phyloP scores from a whole-genome alignment of 2,888 invertebrate species.

The Spisula subtruncata region DNA sequence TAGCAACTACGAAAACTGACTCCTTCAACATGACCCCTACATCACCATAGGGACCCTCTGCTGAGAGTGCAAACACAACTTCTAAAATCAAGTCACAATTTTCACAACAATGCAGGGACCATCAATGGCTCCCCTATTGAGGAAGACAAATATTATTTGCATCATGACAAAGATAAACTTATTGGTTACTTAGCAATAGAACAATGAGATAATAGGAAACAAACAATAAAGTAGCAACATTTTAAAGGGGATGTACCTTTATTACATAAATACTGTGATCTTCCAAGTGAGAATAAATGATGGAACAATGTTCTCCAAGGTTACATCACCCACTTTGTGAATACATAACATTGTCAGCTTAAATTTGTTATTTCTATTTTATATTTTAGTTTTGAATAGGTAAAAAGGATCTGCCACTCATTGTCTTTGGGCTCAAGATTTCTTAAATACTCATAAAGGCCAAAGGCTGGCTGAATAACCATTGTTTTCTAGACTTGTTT shows the following conservation, averaged over 20 bases:
- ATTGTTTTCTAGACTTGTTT: no score
- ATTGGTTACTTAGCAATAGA: background rate
- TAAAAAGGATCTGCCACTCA: no score
- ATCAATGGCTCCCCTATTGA: background rate
- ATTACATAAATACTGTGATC: no score
- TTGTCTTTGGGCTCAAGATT: no score
- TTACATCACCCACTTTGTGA: no score
- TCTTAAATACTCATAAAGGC: no score
- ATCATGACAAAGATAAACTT: background rate
- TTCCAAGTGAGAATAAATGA: no score
- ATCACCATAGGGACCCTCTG: background rate
- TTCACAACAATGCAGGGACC: background rate
- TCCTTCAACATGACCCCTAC: background rate
- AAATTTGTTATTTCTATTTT: no score
- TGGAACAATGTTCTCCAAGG: no score
- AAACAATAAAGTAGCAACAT: background rate
- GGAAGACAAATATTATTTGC: background rate
- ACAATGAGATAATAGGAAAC: background rate
- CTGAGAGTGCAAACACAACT: background rate
- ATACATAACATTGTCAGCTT: no score
- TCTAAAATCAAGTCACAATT: background rate
- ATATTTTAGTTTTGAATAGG: no score
- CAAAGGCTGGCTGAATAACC: no score
- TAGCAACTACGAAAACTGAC: background rate
- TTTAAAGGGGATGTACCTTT: conserved; percentile 4